Evolutionary conservation across 2,888 invertebrate species (phyloP).

Genomic region (Philopedon plagiatum): DNA sequence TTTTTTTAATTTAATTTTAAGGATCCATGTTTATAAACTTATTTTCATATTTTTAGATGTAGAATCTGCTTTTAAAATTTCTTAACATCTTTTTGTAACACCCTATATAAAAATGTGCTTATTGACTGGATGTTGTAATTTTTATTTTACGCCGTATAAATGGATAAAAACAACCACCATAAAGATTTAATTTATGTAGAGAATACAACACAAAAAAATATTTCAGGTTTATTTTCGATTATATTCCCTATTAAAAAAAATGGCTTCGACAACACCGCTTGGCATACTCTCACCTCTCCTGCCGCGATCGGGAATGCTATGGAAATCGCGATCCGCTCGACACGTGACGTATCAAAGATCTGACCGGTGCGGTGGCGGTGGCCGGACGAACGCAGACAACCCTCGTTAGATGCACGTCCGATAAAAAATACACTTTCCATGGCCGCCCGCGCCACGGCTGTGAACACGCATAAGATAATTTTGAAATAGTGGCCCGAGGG

Average conservation of each 20-base stretch:
- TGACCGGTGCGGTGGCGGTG: conserved; percentile 59
- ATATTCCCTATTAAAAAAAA: neutral
- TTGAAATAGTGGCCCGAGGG: conserved; percentile 51
- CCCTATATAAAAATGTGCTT: no score
- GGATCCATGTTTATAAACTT: no score
- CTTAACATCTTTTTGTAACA: no score
- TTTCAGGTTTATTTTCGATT: no score
- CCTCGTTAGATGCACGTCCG: conserved; percentile 51
- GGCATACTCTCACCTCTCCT: conserved; percentile 15
- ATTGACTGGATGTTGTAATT: no score
- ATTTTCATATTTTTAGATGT: no score
- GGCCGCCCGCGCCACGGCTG: conserved; percentile 45
- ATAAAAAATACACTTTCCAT: conserved; percentile 63
- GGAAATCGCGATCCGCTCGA: conserved; percentile 58
- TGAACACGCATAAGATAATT: conserved; percentile 57
- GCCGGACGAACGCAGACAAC: conserved; percentile 47
- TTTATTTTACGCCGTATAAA: no score
- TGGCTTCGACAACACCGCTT: neutral
- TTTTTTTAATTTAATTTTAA: no score
- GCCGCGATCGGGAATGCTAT: conserved; percentile 56
- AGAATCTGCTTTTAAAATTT: no score
- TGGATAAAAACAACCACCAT: no score
- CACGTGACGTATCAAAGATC: conserved; percentile 68
- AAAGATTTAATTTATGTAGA: no score
- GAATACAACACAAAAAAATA: no score